Base-by-base conservation (phyloP, 2,797 vertebrate species). In the Chloroceryle amazona region DNA sequence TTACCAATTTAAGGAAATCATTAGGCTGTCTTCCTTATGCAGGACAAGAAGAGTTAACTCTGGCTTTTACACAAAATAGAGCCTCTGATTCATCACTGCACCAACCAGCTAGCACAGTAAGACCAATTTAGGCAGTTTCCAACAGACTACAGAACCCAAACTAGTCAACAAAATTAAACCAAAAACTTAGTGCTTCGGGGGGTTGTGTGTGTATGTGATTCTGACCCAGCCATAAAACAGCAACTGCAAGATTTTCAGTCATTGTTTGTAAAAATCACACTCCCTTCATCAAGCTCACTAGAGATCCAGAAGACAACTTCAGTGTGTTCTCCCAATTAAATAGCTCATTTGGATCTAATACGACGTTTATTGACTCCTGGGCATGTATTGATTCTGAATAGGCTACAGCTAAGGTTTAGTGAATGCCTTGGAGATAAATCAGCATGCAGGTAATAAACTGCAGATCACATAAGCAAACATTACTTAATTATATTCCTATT, bases 401-500 rank as follows among this genome's bases (percentile, higher is more conserved):
- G 89, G 76, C 80, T 90, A 70, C 94, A 92, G 89, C 74, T 73
- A 95, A 94, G 60, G 84, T 96, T 97, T 97, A 96, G 96, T 95
- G 96, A 98, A 95, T 97, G 94, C 91, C 95, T 96, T 81, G 84
- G 95, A 98, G 94, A 97, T 97, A 97, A 98, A 98, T 98, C 97
- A 97, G 94, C 82, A 46, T 94, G 90, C 93, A 98, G 96, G 98
- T 98, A 98, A 98, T 98, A 98, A 98, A 98, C 89, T 97, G 94
- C 92, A 96, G 95, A 96, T 97, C 96, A 92, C 93, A 97, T 95
- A 97, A 97, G 97, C 96, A 98, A 98, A 98, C 92, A 97, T 97
- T 96, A 98, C 92, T 98, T 98, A 98, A 98, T 98, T 98, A 97
- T 92, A 97, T 97, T 98, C 94, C 92, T 97, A 98, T 98, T 98